Evolutionary conservation across 2,888 invertebrate genomes (phyloP).

Genomic region (Agonopterix subpropinquella): DNA sequence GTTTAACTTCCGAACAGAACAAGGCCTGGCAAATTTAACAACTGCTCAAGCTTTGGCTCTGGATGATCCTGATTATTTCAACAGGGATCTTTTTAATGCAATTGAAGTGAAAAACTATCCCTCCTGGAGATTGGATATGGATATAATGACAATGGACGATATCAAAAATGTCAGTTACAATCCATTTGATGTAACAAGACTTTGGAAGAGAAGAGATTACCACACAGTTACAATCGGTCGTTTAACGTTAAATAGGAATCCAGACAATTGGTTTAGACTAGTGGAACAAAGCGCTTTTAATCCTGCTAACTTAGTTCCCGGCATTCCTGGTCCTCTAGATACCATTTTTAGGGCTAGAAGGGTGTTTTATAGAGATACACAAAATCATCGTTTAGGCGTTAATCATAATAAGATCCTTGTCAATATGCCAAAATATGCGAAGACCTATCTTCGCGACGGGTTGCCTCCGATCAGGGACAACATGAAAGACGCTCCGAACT

Average conservation of each 20-base stretch:
- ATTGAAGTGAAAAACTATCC: slow-evolving; percentile 79
- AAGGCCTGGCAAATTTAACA: slow-evolving; percentile 86
- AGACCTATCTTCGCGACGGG: slow-evolving; percentile 34
- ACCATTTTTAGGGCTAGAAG: slow-evolving; percentile 36
- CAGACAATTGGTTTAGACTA: slow-evolving; percentile 41
- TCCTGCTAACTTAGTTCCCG: slow-evolving; percentile 52
- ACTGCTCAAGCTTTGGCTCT: slow-evolving; percentile 78
- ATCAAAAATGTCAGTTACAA: slow-evolving; percentile 37
- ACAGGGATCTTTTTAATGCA: slow-evolving; percentile 87
- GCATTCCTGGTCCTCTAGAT: slow-evolving; percentile 47
- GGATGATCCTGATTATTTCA: slow-evolving; percentile 88
- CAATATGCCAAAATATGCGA: slow-evolving; percentile 29
- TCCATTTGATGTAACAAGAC: slow-evolving; percentile 44
- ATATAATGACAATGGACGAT: slow-evolving; percentile 36
- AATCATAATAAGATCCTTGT: slow-evolving; percentile 45
- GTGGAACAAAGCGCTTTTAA: slow-evolving; percentile 40
- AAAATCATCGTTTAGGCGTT: slow-evolving; percentile 43
- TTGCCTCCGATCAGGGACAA: slow-evolving; percentile 80
- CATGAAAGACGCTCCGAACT: slow-evolving; percentile 78
- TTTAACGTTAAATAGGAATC: slow-evolving; percentile 35
- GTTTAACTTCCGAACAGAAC: slow-evolving; percentile 93
- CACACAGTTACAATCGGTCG: slow-evolving; percentile 38
- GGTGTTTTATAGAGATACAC: slow-evolving; percentile 40
- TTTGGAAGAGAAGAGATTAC: slow-evolving; percentile 54
- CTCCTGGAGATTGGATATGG: slow-evolving; percentile 48